Percentiles rank a stretch among this genome's conserved stretches.
Evolutionary conservation across 2,113 vertebrate species (phyloP).

Genomic region (Morphnarchus princeps): DNA sequence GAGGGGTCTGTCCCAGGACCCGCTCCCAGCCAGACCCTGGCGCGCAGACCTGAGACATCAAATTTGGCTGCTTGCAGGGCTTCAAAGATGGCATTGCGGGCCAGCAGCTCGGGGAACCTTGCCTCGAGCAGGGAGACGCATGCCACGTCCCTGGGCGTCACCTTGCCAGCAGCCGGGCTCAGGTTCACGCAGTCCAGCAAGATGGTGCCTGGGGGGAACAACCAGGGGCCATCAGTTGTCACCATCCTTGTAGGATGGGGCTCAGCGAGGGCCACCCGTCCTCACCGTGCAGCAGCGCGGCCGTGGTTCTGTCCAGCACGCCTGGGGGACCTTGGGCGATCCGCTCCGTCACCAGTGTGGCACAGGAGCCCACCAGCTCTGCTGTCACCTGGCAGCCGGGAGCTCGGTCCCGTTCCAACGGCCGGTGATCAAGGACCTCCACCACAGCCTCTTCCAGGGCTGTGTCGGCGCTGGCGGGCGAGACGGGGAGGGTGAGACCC

Average conservation of each 20-base stretch:
- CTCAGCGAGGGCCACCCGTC: rapidly evolving
- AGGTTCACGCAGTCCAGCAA: slow-evolving; percentile 92
- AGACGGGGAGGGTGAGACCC: background rate
- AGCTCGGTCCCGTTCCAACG: slow-evolving; percentile 68
- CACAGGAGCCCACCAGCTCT: slow-evolving; percentile 87
- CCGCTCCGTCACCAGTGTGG: slow-evolving; percentile 86
- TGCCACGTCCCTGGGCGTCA: slow-evolving; percentile 81
- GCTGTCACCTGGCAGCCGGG: slow-evolving; percentile 73
- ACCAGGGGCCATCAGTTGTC: rapidly evolving
- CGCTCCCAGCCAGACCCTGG: background rate
- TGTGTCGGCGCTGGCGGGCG: slow-evolving; percentile 69
- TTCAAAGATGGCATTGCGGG: slow-evolving; percentile 73
- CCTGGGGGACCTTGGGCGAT: slow-evolving; percentile 81
- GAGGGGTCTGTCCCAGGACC: background rate
- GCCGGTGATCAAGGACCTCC: slow-evolving; percentile 88
- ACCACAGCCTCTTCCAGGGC: slow-evolving; percentile 81
- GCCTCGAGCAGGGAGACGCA: slow-evolving; percentile 74
- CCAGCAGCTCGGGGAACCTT: slow-evolving; percentile 80
- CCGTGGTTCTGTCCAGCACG: slow-evolving; percentile 78
- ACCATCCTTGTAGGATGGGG: rapidly evolving
- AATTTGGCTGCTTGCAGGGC: slow-evolving; percentile 86
- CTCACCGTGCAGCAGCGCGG: slow-evolving; percentile 86
- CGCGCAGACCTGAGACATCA: slow-evolving; percentile 81
- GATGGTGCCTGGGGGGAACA: slow-evolving; percentile 75
- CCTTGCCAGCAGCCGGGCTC: slow-evolving; percentile 85